Percentiles rank a stretch among this genome's conserved stretches.
These are phyloP conservation scores for Acestrorhynchus altus DNA, from an alignment of 2,797 vertebrate genomes.

Conservation along the genomic window DNA sequence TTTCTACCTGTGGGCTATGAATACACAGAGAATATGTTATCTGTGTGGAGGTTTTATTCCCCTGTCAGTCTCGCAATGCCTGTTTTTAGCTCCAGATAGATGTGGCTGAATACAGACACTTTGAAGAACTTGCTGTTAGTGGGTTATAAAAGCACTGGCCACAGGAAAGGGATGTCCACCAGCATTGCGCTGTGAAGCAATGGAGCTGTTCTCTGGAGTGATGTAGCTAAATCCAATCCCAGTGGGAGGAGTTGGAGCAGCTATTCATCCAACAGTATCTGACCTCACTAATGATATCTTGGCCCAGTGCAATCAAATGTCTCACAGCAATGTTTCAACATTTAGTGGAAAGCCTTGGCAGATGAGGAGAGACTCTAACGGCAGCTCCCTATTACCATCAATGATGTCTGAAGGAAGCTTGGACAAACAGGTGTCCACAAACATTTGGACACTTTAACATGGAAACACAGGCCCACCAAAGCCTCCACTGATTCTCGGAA, in stretches of 20 bases:
- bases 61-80: background rate
- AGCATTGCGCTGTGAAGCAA: too few species aligned
- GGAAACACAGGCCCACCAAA: too few species aligned
- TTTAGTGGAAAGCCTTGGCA: background rate
- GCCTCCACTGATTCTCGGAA: too few species aligned
- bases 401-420: too few species aligned
- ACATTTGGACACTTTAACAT: too few species aligned
- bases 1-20: background rate
- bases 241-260: background rate
- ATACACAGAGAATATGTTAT: background rate
- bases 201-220: background rate
- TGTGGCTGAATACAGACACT: background rate
- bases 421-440: too few species aligned
- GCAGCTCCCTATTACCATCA: background rate
- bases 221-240: background rate
- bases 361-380: background rate
- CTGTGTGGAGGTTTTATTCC: background rate
- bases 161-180: too few species aligned
- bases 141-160: too few species aligned
- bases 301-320: background rate
- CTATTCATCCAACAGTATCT: background rate
- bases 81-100: background rate
- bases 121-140: background rate
- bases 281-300: background rate
- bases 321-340: background rate